Conservation (phyloP, 2,113 vertebrate genomes). For the Thryonomys swinderianus region DNA sequence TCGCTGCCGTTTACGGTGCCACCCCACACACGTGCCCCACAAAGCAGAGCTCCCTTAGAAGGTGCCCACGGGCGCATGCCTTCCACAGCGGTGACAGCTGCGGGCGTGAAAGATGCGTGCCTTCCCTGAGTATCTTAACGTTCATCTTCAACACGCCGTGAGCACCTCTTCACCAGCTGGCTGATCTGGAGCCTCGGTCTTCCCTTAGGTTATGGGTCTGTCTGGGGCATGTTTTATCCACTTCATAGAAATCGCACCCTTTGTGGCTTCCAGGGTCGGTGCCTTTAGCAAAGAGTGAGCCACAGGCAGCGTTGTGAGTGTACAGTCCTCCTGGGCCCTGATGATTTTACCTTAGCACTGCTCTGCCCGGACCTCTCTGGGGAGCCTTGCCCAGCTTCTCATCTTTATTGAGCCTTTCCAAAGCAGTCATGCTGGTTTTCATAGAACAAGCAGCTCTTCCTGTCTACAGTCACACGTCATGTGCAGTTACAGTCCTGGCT, state of each 20-base stretch:
- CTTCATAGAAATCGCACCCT: background rate
- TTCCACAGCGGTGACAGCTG: background rate
- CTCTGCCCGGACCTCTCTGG: background rate
- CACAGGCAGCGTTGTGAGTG: accelerated
- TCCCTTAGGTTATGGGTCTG: background rate
- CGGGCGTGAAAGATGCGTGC: background rate
- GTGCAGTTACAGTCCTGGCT: background rate
- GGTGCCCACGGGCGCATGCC: background rate
- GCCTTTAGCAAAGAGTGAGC: background rate
- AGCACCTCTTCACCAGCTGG: background rate
- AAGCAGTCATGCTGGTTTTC: background rate
- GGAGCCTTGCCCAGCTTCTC: background rate
- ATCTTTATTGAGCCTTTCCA: background rate
- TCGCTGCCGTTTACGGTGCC: background rate
- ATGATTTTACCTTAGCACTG: background rate
- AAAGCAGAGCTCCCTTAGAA: background rate
- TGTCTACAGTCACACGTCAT: background rate
- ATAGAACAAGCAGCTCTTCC: background rate
- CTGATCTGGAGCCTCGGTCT: accelerated
- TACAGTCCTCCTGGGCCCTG: background rate
- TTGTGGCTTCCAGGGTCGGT: background rate
- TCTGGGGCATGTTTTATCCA: background rate
- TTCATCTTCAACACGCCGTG: background rate
- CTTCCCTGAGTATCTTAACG: background rate
- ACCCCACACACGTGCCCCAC: too few species aligned